Percentiles rank a stretch among this genome's conserved stretches.
Evolutionary conservation across 2,113 vertebrate species (phyloP).

Genomic region (Cyphomyrus plagiostoma): DNA sequence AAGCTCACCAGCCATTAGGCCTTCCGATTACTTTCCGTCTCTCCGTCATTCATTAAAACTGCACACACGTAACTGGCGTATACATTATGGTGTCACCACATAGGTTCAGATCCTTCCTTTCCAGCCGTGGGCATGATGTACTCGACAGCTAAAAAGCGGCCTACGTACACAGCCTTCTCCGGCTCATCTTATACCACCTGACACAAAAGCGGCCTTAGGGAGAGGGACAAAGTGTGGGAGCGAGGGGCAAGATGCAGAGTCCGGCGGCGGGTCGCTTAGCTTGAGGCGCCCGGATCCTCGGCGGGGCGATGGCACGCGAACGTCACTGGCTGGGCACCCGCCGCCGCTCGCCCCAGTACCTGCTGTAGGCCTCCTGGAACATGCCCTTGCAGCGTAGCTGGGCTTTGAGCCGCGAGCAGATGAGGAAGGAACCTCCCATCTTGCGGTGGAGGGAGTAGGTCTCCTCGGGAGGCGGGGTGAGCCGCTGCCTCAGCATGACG

Average conservation of each 20-base stretch:
- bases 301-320: neutral
- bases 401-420: conserved; percentile 75
- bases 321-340: neutral
- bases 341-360: conserved; percentile 49
- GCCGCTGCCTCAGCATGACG: conserved; percentile 60
- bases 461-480: conserved; percentile 69
- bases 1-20: neutral
- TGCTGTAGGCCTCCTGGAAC: conserved; percentile 69
- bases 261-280: neutral
- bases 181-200: neutral
- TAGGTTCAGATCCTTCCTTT: neutral
- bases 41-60: neutral
- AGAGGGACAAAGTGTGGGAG: neutral
- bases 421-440: conserved; percentile 77
- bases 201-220: neutral
- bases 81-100: neutral
- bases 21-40: neutral
- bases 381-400: conserved; percentile 67
- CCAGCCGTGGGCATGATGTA: neutral
- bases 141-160: neutral
- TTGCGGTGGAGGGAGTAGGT: conserved; percentile 76
- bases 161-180: neutral
- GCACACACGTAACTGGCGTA: neutral
- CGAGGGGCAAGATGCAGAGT: neutral
- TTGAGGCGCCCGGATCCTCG: neutral